Percentiles rank a stretch among this genome's conserved stretches.
Conservation (phyloP, 2,888 invertebrate genomes). For the Plebejus melissa region DNA sequence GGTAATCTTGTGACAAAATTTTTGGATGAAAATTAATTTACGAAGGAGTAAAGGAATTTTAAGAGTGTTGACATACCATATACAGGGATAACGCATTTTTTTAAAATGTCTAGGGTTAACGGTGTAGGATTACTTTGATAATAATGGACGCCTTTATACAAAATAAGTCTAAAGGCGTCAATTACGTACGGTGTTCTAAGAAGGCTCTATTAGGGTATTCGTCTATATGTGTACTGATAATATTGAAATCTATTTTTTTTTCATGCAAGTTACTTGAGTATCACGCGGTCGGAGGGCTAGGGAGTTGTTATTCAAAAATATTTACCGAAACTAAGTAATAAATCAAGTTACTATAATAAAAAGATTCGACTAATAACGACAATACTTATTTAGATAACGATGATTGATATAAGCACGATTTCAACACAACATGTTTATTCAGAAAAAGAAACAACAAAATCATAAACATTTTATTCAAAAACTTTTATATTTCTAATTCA, state of each 20-base stretch:
- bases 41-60: neutral
- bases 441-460: neutral
- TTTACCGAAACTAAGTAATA: too few species aligned
- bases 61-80: neutral
- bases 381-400: too few species aligned
- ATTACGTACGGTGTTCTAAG: neutral
- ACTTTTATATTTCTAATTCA: constrained; percentile 8
- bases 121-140: too few species aligned
- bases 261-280: too few species aligned
- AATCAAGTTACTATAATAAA: too few species aligned
- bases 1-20: constrained; percentile 20
- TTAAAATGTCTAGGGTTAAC: too few species aligned
- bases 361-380: too few species aligned
- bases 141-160: neutral
- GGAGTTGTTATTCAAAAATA: too few species aligned
- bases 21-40: neutral
- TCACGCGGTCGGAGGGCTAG: too few species aligned
- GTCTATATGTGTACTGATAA: neutral
- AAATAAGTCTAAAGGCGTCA: neutral
- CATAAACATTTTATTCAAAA: neutral
- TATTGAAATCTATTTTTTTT: too few species aligned
- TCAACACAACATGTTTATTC: too few species aligned
- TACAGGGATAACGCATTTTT: neutral
- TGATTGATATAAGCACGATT: too few species aligned
- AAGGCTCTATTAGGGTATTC: neutral